phyloP scores from a whole-genome alignment of 2,888 invertebrate genomes.

The Nebria brevicollis region DNA sequence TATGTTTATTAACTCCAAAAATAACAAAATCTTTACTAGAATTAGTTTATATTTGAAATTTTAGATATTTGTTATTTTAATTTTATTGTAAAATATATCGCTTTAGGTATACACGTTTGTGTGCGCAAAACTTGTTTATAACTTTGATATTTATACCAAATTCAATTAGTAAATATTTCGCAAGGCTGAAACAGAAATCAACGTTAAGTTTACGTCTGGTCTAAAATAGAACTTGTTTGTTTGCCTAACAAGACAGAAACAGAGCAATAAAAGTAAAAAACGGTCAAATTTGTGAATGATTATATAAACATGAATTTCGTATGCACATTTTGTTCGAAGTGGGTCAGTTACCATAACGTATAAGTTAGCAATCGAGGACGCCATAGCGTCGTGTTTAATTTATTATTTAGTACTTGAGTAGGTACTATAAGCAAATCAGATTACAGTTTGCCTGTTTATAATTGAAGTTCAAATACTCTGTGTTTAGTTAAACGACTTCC shows the following conservation, averaged over 20 bases:
- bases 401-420: conserved; percentile 8
- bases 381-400: conserved; percentile 9
- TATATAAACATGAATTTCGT: conserved; percentile 3
- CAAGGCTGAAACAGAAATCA: not conserved
- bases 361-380: conserved; percentile 17
- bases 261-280: conserved; percentile 26
- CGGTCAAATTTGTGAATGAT: not conserved
- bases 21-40: too few relatives aligned
- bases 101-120: too few relatives aligned
- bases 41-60: too few relatives aligned
- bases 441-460: conserved; percentile 14
- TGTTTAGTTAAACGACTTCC: conserved; percentile 1
- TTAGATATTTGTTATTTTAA: too few relatives aligned
- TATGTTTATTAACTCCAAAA: too few relatives aligned
- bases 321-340: conserved; percentile 5
- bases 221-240: conserved; percentile 31
- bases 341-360: conserved; percentile 4
- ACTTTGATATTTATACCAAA: not conserved
- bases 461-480: not conserved
- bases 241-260: conserved; percentile 24
- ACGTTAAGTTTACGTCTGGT: not conserved
- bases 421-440: conserved; percentile 4
- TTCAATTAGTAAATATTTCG: conserved; percentile 15
- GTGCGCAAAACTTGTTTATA: too few relatives aligned
- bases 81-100: too few relatives aligned